Conservation (phyloP, 2,888 invertebrate species). For the Dascillus cervinus region DNA sequence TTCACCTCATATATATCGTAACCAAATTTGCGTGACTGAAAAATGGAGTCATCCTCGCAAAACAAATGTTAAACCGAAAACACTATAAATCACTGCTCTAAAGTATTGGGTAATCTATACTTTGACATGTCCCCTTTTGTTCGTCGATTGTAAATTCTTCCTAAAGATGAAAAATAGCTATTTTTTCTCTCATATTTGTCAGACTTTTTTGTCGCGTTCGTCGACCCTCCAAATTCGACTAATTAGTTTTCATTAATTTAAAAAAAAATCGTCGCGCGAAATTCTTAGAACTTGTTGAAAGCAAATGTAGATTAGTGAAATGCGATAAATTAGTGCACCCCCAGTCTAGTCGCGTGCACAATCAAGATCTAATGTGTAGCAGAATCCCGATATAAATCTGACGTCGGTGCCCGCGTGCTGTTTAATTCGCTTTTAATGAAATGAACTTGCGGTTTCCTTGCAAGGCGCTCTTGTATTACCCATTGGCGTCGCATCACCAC, state of each 20-base stretch:
- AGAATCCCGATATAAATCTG: constrained; percentile 13
- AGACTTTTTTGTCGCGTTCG: too few species aligned
- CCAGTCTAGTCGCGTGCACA: constrained; percentile 7
- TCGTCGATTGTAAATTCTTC: too few species aligned
- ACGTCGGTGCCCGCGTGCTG: constrained; percentile 10
- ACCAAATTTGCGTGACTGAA: constrained; percentile 17
- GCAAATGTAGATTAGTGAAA: too few species aligned
- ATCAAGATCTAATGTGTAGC: constrained; percentile 13
- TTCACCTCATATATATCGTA: constrained; percentile 15
- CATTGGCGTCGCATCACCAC: too few species aligned
- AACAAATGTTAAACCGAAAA: constrained; percentile 15
- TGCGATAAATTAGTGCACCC: constrained; percentile 10
- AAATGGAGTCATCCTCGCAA: constrained; percentile 11
- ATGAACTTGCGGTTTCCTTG: constrained; percentile 13
- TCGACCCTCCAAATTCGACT: too few species aligned
- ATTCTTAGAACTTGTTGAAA: too few species aligned
- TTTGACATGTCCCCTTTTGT: too few species aligned
- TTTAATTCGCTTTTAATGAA: constrained; percentile 17
- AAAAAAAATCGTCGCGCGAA: too few species aligned
- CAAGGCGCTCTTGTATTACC: too few species aligned
- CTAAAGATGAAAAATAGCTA: too few species aligned
- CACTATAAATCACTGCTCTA: constrained; percentile 14
- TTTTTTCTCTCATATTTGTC: too few species aligned
- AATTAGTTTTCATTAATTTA: too few species aligned
- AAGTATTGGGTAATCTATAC: constrained; percentile 7